Base-by-base conservation (phyloP, 2,113 vertebrate species). In the Lophura nycthemera region DNA sequence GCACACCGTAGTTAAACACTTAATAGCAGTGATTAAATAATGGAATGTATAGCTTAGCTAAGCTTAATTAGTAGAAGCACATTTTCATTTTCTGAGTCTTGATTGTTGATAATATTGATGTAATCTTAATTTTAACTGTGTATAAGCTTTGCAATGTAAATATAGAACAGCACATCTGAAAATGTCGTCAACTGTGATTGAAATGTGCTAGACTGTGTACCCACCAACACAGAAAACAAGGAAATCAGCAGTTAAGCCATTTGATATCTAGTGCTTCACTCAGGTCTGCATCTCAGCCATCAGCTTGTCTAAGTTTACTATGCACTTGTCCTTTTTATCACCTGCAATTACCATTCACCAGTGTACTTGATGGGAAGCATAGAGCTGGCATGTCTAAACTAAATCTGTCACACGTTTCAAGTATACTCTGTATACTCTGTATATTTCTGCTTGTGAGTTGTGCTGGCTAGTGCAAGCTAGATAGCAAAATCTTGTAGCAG, bases 21-120 rank as follows among this genome's bases (percentile, higher is more conserved):
- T 90, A 74, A 78, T 52, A 74, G 32, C 42, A 90, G 73, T 59
- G 60, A 76, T 92, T 92, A 78, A 94, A 91, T 43, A 59, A 91
- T 89, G 56, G 52, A 45, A 79, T 93, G n/a, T 82, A 42, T 63
- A 92, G 25, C 34, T 60, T 78, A 42, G 43, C 61, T 65, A 63
- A 89, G 71, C 86, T 93, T 79, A 89, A 76, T 93, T 96, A 87
- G 64, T 45, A 91, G 86, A 88, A 86, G 38, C 20, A 54, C 69
- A 8, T 73, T 95, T 92, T 93, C 32, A 88, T 93, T 94, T 94
- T 70, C 83, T 45, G 81, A 82, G 52, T 63, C 86, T 71, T 90
- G 69, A 79, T 40, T 95, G 36, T 78, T 13, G 1, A 64, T 66
- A 36, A 57, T 91, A 86, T 64, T 67, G 73, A 89, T 89, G 79